Conservation (phyloP, 2,888 invertebrate genomes). For the Scaeva pyrastri region DNA sequence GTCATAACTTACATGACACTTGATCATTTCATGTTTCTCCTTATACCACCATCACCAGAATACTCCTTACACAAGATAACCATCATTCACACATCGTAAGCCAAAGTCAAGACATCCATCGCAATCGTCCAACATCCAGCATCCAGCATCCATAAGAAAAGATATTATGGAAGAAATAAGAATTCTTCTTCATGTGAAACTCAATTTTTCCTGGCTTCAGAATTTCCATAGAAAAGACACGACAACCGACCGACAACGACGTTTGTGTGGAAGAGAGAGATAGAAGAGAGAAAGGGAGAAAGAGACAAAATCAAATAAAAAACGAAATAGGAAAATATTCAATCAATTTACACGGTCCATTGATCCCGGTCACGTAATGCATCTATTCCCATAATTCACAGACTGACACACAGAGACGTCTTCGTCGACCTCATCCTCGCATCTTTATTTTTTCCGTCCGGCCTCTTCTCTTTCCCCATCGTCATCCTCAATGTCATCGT, state of each 20-base stretch:
- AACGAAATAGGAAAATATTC: slow-evolving; percentile 56
- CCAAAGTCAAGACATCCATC: slow-evolving; percentile 30
- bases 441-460: not conserved
- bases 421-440: slow-evolving; percentile 20
- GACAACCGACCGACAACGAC: too few species aligned
- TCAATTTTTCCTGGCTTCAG: slow-evolving; percentile 53
- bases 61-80: slow-evolving; percentile 60
- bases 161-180: slow-evolving; percentile 1
- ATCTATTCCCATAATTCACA: slow-evolving; percentile 73
- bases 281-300: not conserved
- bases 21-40: slow-evolving; percentile 60
- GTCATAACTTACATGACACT: slow-evolving; percentile 75
- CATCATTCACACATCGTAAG: slow-evolving; percentile 69
- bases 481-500: slow-evolving; percentile 30
- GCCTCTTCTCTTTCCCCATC: not conserved
- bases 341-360: slow-evolving; percentile 76
- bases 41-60: slow-evolving; percentile 23
- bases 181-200: slow-evolving; percentile 32
- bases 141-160: not conserved
- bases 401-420: slow-evolving; percentile 38
- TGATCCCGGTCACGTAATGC: slow-evolving; percentile 76
- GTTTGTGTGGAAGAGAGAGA: slow-evolving; percentile 29
- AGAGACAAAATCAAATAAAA: not conserved
- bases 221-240: slow-evolving; percentile 56
- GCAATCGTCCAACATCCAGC: not conserved